Percentiles rank a stretch among this genome's conserved stretches.
Conservation (phyloP, 1,140 invertebrate species). For the Trachymyrmex septentrionalis region DNA sequence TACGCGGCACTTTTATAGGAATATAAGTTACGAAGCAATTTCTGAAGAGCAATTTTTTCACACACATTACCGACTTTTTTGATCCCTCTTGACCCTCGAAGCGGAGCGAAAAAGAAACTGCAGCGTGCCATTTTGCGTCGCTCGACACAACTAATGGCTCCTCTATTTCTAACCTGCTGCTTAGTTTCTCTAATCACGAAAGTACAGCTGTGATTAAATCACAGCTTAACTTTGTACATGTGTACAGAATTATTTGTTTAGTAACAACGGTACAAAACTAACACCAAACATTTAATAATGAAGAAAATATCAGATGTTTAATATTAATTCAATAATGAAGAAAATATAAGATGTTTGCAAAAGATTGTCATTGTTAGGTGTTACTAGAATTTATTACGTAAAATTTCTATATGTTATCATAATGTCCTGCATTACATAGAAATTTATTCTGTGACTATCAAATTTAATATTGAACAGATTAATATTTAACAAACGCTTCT, state of each 20-base stretch:
- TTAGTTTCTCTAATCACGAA: constrained; percentile 39
- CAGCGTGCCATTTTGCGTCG: constrained; percentile 45
- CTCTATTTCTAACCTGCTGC: constrained; percentile 32
- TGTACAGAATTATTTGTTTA: background rate
- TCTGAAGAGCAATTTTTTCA: constrained; percentile 50
- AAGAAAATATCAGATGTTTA: too few relatives aligned
- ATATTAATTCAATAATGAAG: too few relatives aligned
- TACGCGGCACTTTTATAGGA: constrained; percentile 8
- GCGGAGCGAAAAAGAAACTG: constrained; percentile 30
- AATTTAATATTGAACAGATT: too few relatives aligned
- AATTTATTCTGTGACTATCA: too few relatives aligned
- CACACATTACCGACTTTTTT: constrained; percentile 35
- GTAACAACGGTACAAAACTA: too few relatives aligned
- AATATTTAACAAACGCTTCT: too few relatives aligned
- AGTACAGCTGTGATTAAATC: constrained; percentile 45
- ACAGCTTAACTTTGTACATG: constrained; percentile 1
- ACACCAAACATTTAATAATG: too few relatives aligned
- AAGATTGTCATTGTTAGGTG: too few relatives aligned
- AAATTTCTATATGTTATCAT: too few relatives aligned
- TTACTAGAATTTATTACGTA: too few relatives aligned
- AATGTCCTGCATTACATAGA: too few relatives aligned
- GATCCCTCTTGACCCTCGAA: constrained; percentile 27
- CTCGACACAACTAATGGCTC: constrained; percentile 57
- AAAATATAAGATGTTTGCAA: too few relatives aligned
- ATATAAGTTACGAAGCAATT: constrained; percentile 58